Evolutionary conservation across 2,797 vertebrate genomes (phyloP).

Genomic region (Cygnus olor): DNA sequence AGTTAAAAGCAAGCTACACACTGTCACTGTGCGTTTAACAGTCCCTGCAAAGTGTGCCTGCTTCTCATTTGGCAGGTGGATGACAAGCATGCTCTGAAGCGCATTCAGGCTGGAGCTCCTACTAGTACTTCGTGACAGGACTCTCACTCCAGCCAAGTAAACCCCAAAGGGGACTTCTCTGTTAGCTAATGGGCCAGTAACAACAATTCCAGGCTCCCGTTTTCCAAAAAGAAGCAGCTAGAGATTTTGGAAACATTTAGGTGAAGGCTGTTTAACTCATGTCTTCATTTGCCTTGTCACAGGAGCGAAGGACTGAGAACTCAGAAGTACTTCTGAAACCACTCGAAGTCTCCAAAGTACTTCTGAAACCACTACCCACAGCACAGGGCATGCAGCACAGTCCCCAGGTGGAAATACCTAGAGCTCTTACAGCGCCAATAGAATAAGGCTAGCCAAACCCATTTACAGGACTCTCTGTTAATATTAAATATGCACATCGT

Average conservation of each 20-base stretch:
- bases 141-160: not conserved
- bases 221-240: not conserved
- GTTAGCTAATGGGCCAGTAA: not conserved
- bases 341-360: not conserved
- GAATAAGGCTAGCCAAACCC: not conserved
- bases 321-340: not conserved
- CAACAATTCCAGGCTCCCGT: not conserved
- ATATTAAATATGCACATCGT: not conserved
- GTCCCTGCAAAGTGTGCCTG: not conserved
- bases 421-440: not conserved
- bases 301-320: not conserved
- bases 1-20: constrained; percentile 2
- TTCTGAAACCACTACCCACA: accelerated
- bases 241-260: not conserved
- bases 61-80: not conserved
- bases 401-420: accelerated
- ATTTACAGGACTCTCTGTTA: not conserved
- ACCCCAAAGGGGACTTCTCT: not conserved
- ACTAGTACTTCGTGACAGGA: not conserved
- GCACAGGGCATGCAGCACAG: accelerated
- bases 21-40: not conserved
- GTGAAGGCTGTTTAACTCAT: not conserved
- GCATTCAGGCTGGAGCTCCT: not conserved
- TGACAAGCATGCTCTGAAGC: not conserved
- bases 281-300: not conserved